Conservation (phyloP, 2,888 invertebrate species). For the Cerceris rybyensis region DNA sequence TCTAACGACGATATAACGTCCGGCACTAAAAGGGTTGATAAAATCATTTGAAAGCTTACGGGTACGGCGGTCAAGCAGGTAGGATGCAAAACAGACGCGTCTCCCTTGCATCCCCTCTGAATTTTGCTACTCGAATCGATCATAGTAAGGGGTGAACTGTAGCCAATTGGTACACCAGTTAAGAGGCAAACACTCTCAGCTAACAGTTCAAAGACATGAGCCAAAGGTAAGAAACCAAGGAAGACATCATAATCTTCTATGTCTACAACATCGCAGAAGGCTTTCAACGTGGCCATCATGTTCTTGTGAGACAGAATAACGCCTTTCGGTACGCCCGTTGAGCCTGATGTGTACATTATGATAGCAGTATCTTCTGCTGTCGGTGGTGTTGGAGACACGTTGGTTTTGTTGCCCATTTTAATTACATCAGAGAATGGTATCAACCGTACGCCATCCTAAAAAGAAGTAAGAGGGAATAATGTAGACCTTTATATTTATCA, state of each 20-base stretch:
- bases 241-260: slow-evolving; percentile 90
- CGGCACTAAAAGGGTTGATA: neutral
- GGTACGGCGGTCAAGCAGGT: slow-evolving; percentile 98
- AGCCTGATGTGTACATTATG: slow-evolving; percentile 99
- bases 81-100: slow-evolving; percentile 94
- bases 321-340: slow-evolving; percentile 97
- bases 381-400: slow-evolving; percentile 83
- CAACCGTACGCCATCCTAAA: slow-evolving; percentile 86
- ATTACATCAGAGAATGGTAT: slow-evolving; percentile 89
- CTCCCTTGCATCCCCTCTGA: slow-evolving; percentile 96
- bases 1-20: neutral
- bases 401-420: slow-evolving; percentile 82
- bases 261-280: slow-evolving; percentile 90
- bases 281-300: slow-evolving; percentile 90
- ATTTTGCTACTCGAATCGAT: slow-evolving; percentile 97
- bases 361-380: slow-evolving; percentile 92
- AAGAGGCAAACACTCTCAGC: slow-evolving; percentile 94
- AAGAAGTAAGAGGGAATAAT: neutral
- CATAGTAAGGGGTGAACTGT: slow-evolving; percentile 97
- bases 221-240: slow-evolving; percentile 97
- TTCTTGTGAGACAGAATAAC: slow-evolving; percentile 92
- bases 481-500: neutral
- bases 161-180: slow-evolving; percentile 96
- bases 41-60: slow-evolving; percentile 83
- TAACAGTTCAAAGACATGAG: slow-evolving; percentile 97